These are phyloP conservation scores for Festucalex cinctus DNA, from an alignment of 2,113 vertebrate species.

Conservation along the genomic window DNA sequence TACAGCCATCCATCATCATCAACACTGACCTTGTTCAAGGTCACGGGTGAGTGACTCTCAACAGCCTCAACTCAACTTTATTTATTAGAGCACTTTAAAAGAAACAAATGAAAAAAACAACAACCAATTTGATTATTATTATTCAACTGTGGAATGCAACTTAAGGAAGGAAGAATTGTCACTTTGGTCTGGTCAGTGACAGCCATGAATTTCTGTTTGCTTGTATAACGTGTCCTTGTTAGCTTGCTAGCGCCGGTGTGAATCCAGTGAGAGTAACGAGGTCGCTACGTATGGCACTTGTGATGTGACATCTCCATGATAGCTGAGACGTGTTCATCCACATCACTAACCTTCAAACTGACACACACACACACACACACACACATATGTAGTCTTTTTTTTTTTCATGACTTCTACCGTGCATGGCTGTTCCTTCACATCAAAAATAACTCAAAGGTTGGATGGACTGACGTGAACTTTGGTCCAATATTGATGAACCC, in stretches of 20 bases:
- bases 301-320: not conserved
- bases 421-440: not conserved
- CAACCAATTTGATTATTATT: too few species aligned
- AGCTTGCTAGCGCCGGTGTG: not conserved
- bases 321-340: not conserved
- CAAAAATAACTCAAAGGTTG: not conserved
- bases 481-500: not conserved
- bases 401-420: not conserved
- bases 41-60: too few species aligned
- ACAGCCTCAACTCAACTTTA: too few species aligned
- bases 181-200: too few species aligned
- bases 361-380: not conserved
- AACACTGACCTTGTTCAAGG: too few species aligned
- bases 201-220: too few species aligned
- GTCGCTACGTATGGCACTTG: not conserved
- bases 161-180: too few species aligned
- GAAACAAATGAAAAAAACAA: too few species aligned
- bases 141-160: too few species aligned
- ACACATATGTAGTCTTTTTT: too few species aligned
- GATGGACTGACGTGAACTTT: constrained; percentile 2
- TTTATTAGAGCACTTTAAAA: too few species aligned
- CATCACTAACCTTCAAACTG: not conserved
- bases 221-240: too few species aligned
- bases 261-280: not conserved
- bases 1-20: not conserved